phyloP scores from a whole-genome alignment of 2,888 invertebrate genomes.

The Protophormia terraenovae region DNA sequence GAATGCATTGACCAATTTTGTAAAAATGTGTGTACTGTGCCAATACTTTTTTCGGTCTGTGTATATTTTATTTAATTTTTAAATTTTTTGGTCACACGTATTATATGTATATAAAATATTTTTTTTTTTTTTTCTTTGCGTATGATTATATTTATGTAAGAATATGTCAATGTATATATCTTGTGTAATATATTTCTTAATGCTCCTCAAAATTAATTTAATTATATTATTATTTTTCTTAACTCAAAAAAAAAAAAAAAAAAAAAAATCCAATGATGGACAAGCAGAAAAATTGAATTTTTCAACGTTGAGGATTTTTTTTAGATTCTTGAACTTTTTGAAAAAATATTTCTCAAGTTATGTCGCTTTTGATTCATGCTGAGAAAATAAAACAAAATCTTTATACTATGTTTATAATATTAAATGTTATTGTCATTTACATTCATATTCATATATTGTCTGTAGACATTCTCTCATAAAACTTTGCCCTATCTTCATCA shows the following conservation, averaged over 20 bases:
- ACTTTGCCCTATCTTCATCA: not conserved
- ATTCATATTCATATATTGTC: constrained; percentile 6
- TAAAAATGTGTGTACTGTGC: too few species aligned
- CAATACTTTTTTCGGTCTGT: too few species aligned
- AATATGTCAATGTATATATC: too few species aligned
- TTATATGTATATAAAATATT: too few species aligned
- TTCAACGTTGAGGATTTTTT: not conserved
- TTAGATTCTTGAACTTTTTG: not conserved
- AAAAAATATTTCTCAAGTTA: constrained; percentile 29
- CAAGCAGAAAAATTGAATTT: constrained; percentile 23
- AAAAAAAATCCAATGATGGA: constrained; percentile 8
- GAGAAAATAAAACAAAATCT: constrained; percentile 36
- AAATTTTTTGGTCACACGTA: too few species aligned
- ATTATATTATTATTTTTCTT: too few species aligned
- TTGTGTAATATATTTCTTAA: too few species aligned
- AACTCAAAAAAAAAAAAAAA: too few species aligned
- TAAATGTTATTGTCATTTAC: constrained; percentile 46
- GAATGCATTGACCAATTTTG: too few species aligned
- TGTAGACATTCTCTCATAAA: not conserved
- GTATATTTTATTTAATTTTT: too few species aligned
- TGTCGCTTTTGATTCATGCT: constrained; percentile 13
- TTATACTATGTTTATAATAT: constrained; percentile 6
- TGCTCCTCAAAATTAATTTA: not conserved
- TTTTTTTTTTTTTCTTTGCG: too few species aligned
- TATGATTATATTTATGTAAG: too few species aligned